Conservation (phyloP, 2,888 invertebrate genomes). For the Choreutis nemorana region DNA sequence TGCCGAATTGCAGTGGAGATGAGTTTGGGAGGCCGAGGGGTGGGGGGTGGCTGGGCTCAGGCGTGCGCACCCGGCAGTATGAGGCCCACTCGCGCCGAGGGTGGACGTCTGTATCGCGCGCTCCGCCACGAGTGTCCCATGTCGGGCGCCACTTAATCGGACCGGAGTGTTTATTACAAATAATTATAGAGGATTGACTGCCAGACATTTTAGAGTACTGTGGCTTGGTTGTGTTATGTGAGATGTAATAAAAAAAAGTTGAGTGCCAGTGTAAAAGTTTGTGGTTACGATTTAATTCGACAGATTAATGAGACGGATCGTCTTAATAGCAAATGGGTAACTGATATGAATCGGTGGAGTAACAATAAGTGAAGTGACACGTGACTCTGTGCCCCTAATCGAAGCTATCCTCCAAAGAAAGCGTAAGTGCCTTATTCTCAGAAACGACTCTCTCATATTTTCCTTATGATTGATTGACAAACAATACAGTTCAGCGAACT, state of each 20-base stretch:
- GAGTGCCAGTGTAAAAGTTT: too few relatives aligned
- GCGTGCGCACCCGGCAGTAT: slow-evolving; percentile 58
- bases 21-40: slow-evolving; percentile 20
- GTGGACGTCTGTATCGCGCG: slow-evolving; percentile 21
- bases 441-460: slow-evolving; percentile 15
- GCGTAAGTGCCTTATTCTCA: slow-evolving; percentile 21
- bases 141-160: slow-evolving; percentile 51
- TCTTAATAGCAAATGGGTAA: neutral
- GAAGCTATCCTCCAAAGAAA: slow-evolving; percentile 10
- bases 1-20: slow-evolving; percentile 39
- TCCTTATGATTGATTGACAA: slow-evolving; percentile 16
- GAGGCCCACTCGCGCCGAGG: slow-evolving; percentile 27
- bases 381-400: slow-evolving; percentile 16
- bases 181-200: too few relatives aligned
- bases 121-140: slow-evolving; percentile 16
- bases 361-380: slow-evolving; percentile 28
- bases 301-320: too few relatives aligned
- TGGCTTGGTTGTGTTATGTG: too few relatives aligned
- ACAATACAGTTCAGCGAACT: slow-evolving; percentile 10
- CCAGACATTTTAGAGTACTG: too few relatives aligned
- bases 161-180: too few relatives aligned
- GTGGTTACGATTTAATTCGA: too few relatives aligned
- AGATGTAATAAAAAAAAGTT: too few relatives aligned
- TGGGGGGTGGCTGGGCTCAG: slow-evolving; percentile 47
- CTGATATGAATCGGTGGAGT: slow-evolving; percentile 2